Percentiles rank a stretch among this genome's conserved stretches.
Evolutionary conservation across 2,797 vertebrate species (phyloP).

Genomic region (Balearica regulorum): DNA sequence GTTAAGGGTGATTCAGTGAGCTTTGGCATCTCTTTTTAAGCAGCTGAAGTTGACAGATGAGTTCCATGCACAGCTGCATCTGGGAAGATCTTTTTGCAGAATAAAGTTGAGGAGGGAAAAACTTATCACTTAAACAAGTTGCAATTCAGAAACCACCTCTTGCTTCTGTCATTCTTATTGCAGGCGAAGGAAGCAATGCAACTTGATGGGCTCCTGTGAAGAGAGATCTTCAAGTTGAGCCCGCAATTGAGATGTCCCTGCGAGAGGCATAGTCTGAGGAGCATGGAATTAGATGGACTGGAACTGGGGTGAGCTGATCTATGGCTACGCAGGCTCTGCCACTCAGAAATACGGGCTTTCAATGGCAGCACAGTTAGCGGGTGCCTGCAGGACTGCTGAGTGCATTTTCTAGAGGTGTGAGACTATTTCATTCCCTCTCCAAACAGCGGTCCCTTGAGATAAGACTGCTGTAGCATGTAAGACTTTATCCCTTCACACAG

Average conservation of each 20-base stretch:
- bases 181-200: not conserved
- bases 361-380: not conserved
- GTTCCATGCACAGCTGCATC: not conserved
- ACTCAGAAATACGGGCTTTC: accelerated
- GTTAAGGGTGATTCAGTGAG: not conserved
- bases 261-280: not conserved
- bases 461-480: not conserved
- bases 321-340: not conserved
- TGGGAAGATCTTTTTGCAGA: not conserved
- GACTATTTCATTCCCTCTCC: not conserved
- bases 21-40: not conserved
- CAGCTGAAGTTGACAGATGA: not conserved
- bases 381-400: not conserved
- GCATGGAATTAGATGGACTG: not conserved
- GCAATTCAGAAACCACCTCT: not conserved
- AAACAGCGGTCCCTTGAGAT: not conserved
- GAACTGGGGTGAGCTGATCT: not conserved
- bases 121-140: not conserved
- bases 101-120: not conserved
- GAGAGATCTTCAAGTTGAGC: not conserved
- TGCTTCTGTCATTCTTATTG: not conserved
- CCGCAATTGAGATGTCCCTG: not conserved
- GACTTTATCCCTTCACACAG: not conserved
- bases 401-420: not conserved
- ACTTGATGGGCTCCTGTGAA: not conserved